phyloP scores from a whole-genome alignment of 2,113 vertebrate species.

The Merops nubicus region DNA sequence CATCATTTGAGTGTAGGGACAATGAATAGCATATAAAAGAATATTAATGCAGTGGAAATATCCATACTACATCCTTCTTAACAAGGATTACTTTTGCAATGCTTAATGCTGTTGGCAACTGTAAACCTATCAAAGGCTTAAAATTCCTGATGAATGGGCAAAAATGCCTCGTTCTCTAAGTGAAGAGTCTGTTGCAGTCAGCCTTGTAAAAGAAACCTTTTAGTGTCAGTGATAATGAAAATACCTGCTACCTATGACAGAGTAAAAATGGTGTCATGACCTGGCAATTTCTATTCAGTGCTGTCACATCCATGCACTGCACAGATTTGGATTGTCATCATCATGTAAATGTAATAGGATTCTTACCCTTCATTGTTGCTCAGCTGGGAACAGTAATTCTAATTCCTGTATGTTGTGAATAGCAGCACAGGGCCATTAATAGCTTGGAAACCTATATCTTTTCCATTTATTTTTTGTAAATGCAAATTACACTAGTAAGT shows the following conservation, averaged over 20 bases:
- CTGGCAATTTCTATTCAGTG: slow-evolving; percentile 59
- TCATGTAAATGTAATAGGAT: slow-evolving; percentile 55
- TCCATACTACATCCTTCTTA: not conserved
- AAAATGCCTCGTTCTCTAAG: not conserved
- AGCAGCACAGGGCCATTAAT: slow-evolving; percentile 55
- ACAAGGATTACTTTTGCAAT: slow-evolving; percentile 11
- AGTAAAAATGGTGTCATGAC: slow-evolving; percentile 64
- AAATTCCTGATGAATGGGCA: slow-evolving; percentile 49
- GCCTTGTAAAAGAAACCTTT: slow-evolving; percentile 52
- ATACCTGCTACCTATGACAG: slow-evolving; percentile 46
- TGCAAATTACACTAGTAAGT: slow-evolving; percentile 87
- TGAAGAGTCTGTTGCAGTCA: slow-evolving; percentile 30
- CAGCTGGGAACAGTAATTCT: slow-evolving; percentile 4
- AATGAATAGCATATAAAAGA: slow-evolving; percentile 10
- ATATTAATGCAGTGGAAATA: slow-evolving; percentile 16
- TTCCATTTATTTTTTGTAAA: slow-evolving; percentile 83
- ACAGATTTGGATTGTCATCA: not conserved
- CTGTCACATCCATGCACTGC: slow-evolving; percentile 26
- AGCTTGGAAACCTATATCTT: slow-evolving; percentile 76
- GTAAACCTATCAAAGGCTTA: slow-evolving; percentile 23
- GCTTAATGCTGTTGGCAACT: slow-evolving; percentile 18
- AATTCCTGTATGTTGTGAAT: slow-evolving; percentile 29
- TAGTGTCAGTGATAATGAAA: slow-evolving; percentile 65
- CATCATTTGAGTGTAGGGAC: not conserved
- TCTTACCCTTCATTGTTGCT: slow-evolving; percentile 44